These are phyloP conservation scores for Podarcis cretensis DNA, from an alignment of 2,113 vertebrate genomes.

Conservation along the genomic window DNA sequence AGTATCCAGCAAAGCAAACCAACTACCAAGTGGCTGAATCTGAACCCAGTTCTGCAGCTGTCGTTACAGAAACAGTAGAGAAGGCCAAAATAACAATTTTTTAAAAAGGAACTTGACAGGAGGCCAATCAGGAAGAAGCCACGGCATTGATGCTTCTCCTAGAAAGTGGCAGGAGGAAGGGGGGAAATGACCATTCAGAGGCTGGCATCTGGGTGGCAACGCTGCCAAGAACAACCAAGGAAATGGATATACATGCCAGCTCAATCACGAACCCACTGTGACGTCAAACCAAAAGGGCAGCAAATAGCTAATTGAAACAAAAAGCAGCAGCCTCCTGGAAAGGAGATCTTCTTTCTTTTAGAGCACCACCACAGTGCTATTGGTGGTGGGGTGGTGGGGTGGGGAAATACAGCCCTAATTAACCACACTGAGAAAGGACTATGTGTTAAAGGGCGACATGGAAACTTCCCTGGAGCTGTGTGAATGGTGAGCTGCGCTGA, in stretches of 20 bases:
- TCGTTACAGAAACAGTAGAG: constrained; percentile 58
- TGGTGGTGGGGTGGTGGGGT: no score
- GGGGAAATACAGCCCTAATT: not conserved
- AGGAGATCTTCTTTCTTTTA: constrained; percentile 8
- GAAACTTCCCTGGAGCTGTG: constrained; percentile 12
- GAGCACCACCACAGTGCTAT: not conserved
- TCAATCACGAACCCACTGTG: not conserved
- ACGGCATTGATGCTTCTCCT: constrained; percentile 14
- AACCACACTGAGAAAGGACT: not conserved
- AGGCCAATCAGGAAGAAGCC: constrained; percentile 58
- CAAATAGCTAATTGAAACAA: constrained; percentile 24
- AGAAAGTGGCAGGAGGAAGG: not conserved
- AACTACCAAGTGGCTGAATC: constrained; percentile 57
- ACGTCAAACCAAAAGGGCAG: constrained; percentile 25
- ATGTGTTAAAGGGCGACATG: not conserved
- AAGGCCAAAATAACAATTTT: constrained; percentile 22
- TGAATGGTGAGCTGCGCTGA: not conserved
- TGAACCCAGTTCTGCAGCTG: constrained; percentile 53
- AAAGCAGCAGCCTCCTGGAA: constrained; percentile 1
- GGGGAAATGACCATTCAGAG: constrained; percentile 43
- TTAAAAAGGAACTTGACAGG: constrained; percentile 44
- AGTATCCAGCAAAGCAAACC: constrained; percentile 58
- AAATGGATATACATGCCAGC: constrained; percentile 11
- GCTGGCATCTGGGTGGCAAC: constrained; percentile 42
- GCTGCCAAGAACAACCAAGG: constrained; percentile 15